phyloP scores from a whole-genome alignment of 2,888 invertebrate species.

The Phaedon cochleariae region DNA sequence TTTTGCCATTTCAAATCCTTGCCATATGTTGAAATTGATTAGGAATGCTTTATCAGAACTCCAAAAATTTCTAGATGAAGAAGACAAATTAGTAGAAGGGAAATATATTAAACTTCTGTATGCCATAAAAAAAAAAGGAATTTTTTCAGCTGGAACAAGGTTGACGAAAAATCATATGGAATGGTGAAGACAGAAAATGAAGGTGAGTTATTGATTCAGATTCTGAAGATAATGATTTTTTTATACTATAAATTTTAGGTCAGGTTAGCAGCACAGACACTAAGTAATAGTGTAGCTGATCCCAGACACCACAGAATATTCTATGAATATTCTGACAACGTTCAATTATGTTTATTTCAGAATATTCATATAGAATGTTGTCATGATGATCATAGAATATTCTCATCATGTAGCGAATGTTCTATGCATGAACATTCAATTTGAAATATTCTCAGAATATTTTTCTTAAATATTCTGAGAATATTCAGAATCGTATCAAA shows the following conservation, averaged over 20 bases:
- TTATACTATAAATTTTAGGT: constrained; percentile 26
- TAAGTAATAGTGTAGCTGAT: constrained; percentile 36
- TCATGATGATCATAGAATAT: too few species aligned
- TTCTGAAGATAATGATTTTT: neutral
- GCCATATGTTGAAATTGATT: constrained; percentile 24
- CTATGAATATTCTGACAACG: too few species aligned
- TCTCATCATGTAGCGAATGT: too few species aligned
- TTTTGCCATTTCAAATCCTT: constrained; percentile 8
- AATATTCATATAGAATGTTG: too few species aligned
- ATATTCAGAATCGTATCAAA: too few species aligned
- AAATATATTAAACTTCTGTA: constrained; percentile 23
- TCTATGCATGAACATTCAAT: too few species aligned
- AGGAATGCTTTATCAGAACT: constrained; percentile 12
- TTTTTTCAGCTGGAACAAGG: constrained; percentile 20
- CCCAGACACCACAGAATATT: too few species aligned
- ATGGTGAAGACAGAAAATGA: constrained; percentile 33
- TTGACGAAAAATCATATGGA: constrained; percentile 29
- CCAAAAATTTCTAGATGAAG: neutral
- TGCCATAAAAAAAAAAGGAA: constrained; percentile 26
- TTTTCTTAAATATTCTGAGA: too few species aligned
- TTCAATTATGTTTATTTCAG: too few species aligned
- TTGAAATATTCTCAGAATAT: too few species aligned
- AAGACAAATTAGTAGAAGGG: constrained; percentile 9
- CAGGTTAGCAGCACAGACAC: constrained; percentile 34
- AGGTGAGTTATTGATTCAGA: constrained; percentile 12